A percentile compares a stretch with the other conserved stretches of the same genome.
Evolutionary conservation across 2,888 invertebrate species (phyloP).

Genomic region (Microdon myrmicae): DNA sequence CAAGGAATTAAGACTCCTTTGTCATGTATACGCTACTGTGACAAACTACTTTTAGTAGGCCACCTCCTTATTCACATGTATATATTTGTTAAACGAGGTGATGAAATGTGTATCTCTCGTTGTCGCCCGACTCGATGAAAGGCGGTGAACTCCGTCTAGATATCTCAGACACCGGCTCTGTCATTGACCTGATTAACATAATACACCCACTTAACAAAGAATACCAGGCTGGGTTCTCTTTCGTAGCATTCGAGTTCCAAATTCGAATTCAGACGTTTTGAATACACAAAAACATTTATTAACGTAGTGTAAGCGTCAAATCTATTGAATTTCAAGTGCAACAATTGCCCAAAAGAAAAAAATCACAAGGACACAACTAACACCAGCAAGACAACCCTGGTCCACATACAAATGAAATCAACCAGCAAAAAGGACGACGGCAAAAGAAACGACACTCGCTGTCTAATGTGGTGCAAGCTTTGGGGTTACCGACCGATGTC

Average conservation of each 20-base stretch:
- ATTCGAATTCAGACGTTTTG: slow-evolving; percentile 15
- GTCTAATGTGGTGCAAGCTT: slow-evolving; percentile 22
- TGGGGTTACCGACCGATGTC: slow-evolving; percentile 27
- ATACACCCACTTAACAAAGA: slow-evolving; percentile 56
- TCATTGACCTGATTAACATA: slow-evolving; percentile 64
- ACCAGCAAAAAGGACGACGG: slow-evolving; percentile 47
- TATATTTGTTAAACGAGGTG: slow-evolving; percentile 7
- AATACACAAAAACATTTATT: no score
- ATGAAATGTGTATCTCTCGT: slow-evolving; percentile 33
- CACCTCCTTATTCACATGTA: slow-evolving; percentile 4
- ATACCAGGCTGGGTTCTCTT: not conserved
- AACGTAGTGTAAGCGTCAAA: slow-evolving; percentile 16
- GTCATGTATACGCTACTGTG: slow-evolving; percentile 7
- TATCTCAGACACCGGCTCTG: slow-evolving; percentile 49
- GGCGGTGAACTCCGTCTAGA: no score
- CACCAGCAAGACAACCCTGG: slow-evolving; percentile 32
- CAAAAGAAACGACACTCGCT: slow-evolving; percentile 47
- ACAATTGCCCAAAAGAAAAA: slow-evolving; percentile 47
- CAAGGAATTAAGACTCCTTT: not conserved
- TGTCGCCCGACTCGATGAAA: no score
- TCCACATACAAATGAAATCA: slow-evolving; percentile 45
- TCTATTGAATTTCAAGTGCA: slow-evolving; percentile 52
- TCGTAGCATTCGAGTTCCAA: slow-evolving; percentile 19
- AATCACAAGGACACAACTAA: no score
- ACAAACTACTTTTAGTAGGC: slow-evolving; percentile 34